Evolutionary conservation across 2,797 vertebrate genomes (phyloP), one percentile per base, ranked within the genome.

Genomic region (Serranus cabrilla): DNA sequence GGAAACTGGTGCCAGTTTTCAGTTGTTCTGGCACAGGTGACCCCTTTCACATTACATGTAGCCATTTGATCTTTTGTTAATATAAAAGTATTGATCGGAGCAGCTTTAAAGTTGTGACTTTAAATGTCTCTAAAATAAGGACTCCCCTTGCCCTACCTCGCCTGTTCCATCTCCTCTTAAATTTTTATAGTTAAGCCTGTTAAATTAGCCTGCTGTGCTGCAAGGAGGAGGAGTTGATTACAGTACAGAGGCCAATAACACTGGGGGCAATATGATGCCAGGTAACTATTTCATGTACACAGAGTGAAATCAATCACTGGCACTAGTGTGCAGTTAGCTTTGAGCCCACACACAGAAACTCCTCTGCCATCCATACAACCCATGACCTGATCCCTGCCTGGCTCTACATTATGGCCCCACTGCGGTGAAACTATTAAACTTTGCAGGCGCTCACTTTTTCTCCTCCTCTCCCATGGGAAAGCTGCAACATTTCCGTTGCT

Each of bases 341-440:
- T 74, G 46, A 59, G 20, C 43, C 42, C 60, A 65, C 51, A 62
- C 37, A 40, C 64, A 57, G 60, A 78, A 47, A 39, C 55, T 68
- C 23, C 27, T 58, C 61, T 60, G 45, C 57, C 56, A 27, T 58
- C 59, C 57, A 10, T 40, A 21, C 66, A 39, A 45, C 82, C 60
- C 0, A 9, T 58, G 71, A 75, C 74, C 61, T 47, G 69, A 80
- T 60, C 65, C 31, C 40, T 14, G 68, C 57, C 65, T 78, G 76
- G 42, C 50, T 74, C 64, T 60, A 49, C 43, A 54, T 80, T 69
- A 75, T 63, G 42, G 66, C 72, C 47, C 59, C 58, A 7, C 52
- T 84, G 79, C 75, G 77, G 84, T 78, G 59, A 76, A 84, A 71
- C 81, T 83, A 82, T 88, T 88, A 82, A 82, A 85, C 68, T 87